Evolutionary conservation across 2,113 vertebrate genomes (phyloP).

Genomic region (Apodemus speciosus): DNA sequence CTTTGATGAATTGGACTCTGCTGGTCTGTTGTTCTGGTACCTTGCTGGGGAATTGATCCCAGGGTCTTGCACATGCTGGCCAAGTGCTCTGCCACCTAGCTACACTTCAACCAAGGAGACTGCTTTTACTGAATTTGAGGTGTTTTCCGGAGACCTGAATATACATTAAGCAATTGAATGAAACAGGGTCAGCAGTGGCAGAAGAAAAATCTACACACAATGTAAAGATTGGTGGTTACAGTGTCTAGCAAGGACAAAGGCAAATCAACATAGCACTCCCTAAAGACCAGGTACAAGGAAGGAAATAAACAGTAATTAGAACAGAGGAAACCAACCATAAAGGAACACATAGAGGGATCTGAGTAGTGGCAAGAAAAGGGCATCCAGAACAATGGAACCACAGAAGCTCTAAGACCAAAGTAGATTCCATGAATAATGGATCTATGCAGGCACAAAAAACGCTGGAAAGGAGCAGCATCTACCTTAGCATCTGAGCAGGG

Average conservation of each 20-base stretch:
- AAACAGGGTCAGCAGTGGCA: not conserved
- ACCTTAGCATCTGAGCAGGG: not conserved
- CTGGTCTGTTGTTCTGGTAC: not conserved
- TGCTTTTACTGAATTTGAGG: not conserved
- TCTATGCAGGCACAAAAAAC: not conserved
- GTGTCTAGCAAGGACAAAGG: not conserved
- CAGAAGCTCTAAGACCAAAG: not conserved
- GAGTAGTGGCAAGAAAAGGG: not conserved
- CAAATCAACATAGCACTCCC: not conserved
- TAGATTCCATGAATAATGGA: not conserved
- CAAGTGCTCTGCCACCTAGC: not conserved
- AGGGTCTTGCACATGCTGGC: not conserved
- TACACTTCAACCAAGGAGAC: not conserved
- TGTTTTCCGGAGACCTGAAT: not conserved
- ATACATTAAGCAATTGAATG: not conserved
- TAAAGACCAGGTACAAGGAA: not conserved
- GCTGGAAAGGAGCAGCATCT: not conserved
- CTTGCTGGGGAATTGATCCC: not conserved
- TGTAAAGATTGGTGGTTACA: not conserved
- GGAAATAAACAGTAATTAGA: not conserved
- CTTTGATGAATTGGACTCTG: not conserved
- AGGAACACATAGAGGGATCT: not conserved
- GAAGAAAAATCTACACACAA: not conserved
- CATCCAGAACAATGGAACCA: not conserved
- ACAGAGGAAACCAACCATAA: not conserved